Evolutionary conservation across 1,140 invertebrate genomes (phyloP), one percentile per base, ranked within the genome.

Genomic region (Hyposmocoma kahamanoa): DNA sequence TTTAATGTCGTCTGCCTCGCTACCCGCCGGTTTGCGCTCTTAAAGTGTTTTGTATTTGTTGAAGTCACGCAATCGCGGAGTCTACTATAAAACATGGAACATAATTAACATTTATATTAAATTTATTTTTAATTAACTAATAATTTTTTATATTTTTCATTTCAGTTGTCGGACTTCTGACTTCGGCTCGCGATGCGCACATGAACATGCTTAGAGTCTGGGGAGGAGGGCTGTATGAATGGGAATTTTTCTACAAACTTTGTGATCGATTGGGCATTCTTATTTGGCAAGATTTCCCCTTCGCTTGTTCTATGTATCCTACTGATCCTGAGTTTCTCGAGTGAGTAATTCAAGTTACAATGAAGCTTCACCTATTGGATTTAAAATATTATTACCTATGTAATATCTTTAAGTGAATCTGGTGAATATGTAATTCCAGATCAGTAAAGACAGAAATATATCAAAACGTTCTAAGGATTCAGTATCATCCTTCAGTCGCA

Each of bases 211-310:
- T 99, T 0, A 87, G 98, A 13, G 94, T 99, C 0, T 99, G 98
- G 98, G 98, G 98, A 17, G 98, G 98, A 26, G 98, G 98, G 36
- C 86, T 97, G 1, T 99, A 99, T 68, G 97, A 99, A 76, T 91
- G 91, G 0, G 96, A 99, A 56, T 88, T 91, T 21, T 99, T 99
- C 75, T 99, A 99, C 74, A 88, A 95, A 43, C 77, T 94, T 20
- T 94, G 94, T 50, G 95, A 97, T 66, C 87, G 92, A 61, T 83
- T 92, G 18, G 95, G 95, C 10, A 92, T 97, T 19, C 87, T 97
- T 59, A 91, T 97, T 30, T 96, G 95, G 95, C 94, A 97, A 85
- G 97, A 99, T 82, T 93, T 99, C 54, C 98, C 99, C 94, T 99
- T 99, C 84, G 98, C 98, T 0, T 99, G 97, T 74, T 90, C 93